A percentile compares a stretch with the other conserved stretches of the same genome.
phyloP scores from a whole-genome alignment of 2,888 invertebrate species.

The Anorthoa munda region DNA sequence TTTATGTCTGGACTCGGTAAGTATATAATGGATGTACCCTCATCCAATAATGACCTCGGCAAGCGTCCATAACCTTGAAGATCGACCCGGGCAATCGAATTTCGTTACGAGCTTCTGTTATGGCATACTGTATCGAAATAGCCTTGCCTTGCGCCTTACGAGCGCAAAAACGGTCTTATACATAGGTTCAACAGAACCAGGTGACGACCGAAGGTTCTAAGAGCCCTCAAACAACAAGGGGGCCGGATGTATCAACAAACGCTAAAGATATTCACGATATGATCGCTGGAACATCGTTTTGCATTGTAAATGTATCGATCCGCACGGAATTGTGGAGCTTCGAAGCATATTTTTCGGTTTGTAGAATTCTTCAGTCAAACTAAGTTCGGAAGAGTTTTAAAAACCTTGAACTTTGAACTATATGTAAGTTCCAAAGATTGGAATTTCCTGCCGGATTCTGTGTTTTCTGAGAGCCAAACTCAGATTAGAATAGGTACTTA shows the following conservation, averaged over 20 bases:
- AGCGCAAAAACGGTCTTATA: neutral
- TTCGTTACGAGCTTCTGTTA: neutral
- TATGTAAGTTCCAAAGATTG: too few species aligned
- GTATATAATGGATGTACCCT: too few species aligned
- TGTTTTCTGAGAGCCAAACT: too few species aligned
- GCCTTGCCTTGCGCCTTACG: neutral
- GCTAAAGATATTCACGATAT: constrained; percentile 34
- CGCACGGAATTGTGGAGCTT: neutral
- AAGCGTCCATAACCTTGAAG: too few species aligned
- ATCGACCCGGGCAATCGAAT: too few species aligned
- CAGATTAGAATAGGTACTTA: too few species aligned
- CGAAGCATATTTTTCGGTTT: neutral
- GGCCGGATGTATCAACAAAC: neutral
- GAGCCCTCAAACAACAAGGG: neutral
- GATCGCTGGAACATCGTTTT: constrained; percentile 4
- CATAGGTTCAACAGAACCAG: neutral
- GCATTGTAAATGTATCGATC: constrained; percentile 41
- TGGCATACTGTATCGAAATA: neutral
- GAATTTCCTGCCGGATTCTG: too few species aligned
- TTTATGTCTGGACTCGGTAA: too few species aligned
- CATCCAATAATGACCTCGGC: too few species aligned
- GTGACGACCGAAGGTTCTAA: neutral
- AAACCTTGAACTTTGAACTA: too few species aligned
- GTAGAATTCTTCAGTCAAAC: neutral
- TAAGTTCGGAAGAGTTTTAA: too few species aligned